Evolutionary conservation across 2,113 vertebrate species (phyloP).

Genomic region (Xiphophorus maculatus): DNA sequence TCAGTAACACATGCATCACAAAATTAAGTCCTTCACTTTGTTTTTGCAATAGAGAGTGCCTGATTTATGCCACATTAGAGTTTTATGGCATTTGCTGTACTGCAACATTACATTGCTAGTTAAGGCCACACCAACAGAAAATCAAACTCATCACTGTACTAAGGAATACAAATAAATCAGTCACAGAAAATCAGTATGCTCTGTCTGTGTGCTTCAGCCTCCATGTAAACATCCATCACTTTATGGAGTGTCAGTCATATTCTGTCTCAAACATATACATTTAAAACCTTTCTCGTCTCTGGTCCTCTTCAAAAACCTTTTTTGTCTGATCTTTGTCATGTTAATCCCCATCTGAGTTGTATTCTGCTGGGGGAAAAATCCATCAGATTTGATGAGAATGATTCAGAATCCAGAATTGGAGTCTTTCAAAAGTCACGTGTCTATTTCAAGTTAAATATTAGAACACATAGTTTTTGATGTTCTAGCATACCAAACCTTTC

Average conservation of each 20-base stretch:
- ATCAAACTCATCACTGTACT: too few relatives aligned
- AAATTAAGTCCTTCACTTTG: not conserved
- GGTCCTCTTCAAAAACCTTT: not conserved
- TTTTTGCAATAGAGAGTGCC: not conserved
- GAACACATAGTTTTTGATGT: not conserved
- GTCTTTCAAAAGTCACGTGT: not conserved
- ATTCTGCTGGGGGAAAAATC: not conserved
- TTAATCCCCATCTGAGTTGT: not conserved
- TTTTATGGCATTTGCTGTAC: too few relatives aligned
- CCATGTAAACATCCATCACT: not conserved
- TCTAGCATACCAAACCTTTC: constrained; percentile 25
- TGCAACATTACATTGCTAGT: too few relatives aligned
- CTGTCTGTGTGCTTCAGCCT: not conserved
- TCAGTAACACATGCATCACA: not conserved
- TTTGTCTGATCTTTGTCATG: not conserved
- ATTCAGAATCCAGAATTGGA: not conserved
- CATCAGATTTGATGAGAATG: too few relatives aligned
- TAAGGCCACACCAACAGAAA: too few relatives aligned
- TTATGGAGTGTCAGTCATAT: not conserved
- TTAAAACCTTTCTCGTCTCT: not conserved
- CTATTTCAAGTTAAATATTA: not conserved
- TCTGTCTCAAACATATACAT: not conserved
- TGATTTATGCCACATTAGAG: not conserved
- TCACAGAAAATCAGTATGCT: not conserved
- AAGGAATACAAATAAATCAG: too few relatives aligned